These are phyloP conservation scores for Entosphenus tridentatus DNA, from an alignment of 2,113 vertebrate species.

Conservation along the genomic window DNA sequence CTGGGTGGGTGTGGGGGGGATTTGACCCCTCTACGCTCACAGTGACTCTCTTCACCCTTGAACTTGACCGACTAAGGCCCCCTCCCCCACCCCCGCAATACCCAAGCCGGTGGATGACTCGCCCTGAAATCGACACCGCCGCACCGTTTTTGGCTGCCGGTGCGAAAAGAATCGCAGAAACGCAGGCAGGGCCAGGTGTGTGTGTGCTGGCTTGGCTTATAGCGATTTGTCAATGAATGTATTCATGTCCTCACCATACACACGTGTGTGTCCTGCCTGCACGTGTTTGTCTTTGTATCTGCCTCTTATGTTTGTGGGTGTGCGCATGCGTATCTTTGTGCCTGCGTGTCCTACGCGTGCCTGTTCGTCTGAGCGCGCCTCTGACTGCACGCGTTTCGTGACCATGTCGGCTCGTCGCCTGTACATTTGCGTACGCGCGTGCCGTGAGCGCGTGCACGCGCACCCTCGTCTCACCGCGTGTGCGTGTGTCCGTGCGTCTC, in stretches of 20 bases:
- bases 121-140: background rate
- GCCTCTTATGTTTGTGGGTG: background rate
- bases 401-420: too few species aligned
- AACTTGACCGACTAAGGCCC: too few species aligned
- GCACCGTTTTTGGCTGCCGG: conserved; percentile 11
- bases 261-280: background rate
- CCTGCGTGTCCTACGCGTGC: background rate
- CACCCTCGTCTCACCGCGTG: too few species aligned
- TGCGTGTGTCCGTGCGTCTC: background rate
- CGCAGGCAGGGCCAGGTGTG: background rate
- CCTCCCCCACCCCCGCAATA: too few species aligned
- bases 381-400: too few species aligned
- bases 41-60: too few species aligned
- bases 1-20: too few species aligned
- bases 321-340: background rate
- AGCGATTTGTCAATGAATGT: background rate
- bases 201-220: background rate
- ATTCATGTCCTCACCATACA: too few species aligned
- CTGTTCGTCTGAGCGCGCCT: background rate
- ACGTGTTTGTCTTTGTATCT: background rate
- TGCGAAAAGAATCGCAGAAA: background rate
- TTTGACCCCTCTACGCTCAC: too few species aligned
- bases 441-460: too few species aligned
- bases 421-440: too few species aligned
- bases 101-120: too few species aligned